Base-by-base conservation (phyloP, 2,797 vertebrate genomes). In the Tarsius wallacei region DNA sequence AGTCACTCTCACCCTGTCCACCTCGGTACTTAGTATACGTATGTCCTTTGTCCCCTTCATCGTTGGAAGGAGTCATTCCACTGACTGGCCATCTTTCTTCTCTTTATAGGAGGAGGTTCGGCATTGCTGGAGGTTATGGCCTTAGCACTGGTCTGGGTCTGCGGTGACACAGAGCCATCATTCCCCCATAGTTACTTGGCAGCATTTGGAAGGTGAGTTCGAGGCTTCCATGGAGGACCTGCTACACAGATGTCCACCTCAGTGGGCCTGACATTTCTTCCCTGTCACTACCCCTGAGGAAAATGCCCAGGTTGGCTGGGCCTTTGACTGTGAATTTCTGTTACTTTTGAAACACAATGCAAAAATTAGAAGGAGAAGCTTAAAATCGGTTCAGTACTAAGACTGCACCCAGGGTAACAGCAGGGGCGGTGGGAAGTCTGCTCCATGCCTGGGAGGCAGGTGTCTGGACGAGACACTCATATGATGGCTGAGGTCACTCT, bases 211-310 rank as follows among this genome's bases (percentile, higher is more conserved):
- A 63, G 80, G 53, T 83, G n/a, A 77, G 82, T 77, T 21, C 93
- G 31, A 14, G 47, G 49, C 88, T 91, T 71, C 28, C 0, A 2
- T 1, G 36, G 51, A 77, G 36, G 77, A 36, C 10, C 14, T n/a
- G 57, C 71, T 4, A 13, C 64, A 13, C 73, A 31, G 55, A 51
- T 26, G 70, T 33, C 91, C 36, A 63, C 70, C 57, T 26, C 31
- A 21, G 61, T 63, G 94, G 90, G 83, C 91, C 36, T 3, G 0
- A 22, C 4, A 0, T 33, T 80, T 86, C 53, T 81, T 95, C 91
- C 83, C 92, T 17, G 9, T 95, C 71, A 19, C 78, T 92, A 57
- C 47, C 81, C 88, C 76, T 11, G 17, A 86, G 87, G 68, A 22
- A 74, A 70, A 81, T 1, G 26, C 33, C 73, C 12, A 21, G 28